phyloP scores from a whole-genome alignment of 2,888 invertebrate genomes.

The Chrysodeixis includens region DNA sequence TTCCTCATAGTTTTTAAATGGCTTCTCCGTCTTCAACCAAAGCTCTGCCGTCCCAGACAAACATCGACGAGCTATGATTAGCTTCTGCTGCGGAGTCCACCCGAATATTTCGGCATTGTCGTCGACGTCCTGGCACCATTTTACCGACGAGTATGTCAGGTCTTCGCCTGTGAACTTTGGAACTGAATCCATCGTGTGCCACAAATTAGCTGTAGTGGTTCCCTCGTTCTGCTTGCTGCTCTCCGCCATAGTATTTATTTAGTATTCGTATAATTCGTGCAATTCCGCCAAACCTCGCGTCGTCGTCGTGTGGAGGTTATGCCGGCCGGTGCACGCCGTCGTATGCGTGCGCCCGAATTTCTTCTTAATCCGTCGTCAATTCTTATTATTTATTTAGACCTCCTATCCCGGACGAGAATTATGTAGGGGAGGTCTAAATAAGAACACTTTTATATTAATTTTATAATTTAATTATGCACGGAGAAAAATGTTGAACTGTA shows the following conservation, averaged over 20 bases:
- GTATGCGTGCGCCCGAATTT: constrained; percentile 1
- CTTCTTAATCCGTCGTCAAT: not conserved
- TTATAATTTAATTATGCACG: too few species aligned
- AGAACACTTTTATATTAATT: too few species aligned
- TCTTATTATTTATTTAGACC: not conserved
- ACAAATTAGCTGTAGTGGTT: not conserved
- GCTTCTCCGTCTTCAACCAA: not conserved
- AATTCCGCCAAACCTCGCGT: constrained; percentile 1
- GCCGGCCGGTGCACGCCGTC: constrained; percentile 3
- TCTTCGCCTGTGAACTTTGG: not conserved
- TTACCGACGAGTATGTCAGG: not conserved
- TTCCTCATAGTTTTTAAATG: not conserved
- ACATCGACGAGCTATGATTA: constrained; percentile 1
- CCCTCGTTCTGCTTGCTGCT: constrained; percentile 4
- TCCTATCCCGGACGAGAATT: not conserved
- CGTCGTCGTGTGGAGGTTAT: constrained; percentile 5
- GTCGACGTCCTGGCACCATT: not conserved
- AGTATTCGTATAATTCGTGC: too few species aligned
- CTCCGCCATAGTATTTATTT: not conserved
- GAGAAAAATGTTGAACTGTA: too few species aligned
- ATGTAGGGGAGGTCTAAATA: too few species aligned
- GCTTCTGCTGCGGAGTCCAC: constrained; percentile 1
- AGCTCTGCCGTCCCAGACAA: constrained; percentile 1
- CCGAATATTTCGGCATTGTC: not conserved
- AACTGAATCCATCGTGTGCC: constrained; percentile 1